These are phyloP conservation scores for Parnassius glacialis DNA, from an alignment of 2,888 invertebrate genomes.

Conservation along the genomic window DNA sequence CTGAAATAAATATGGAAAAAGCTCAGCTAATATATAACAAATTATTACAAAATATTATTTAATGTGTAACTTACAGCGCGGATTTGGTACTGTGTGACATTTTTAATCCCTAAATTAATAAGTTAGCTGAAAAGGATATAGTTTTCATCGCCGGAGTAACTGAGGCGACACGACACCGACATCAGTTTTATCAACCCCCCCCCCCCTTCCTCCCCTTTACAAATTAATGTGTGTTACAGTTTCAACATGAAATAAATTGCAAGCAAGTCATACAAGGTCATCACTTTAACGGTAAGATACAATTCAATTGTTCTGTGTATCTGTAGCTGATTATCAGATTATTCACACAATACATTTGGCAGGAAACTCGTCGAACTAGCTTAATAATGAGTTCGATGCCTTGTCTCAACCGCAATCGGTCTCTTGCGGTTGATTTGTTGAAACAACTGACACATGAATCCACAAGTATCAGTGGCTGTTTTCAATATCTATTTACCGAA, in stretches of 20 bases:
- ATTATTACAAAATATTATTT: no score
- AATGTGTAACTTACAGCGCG: no score
- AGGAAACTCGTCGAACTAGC: constrained; percentile 23
- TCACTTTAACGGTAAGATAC: constrained; percentile 4
- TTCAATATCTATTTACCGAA: neutral
- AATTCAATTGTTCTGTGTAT: constrained; percentile 19
- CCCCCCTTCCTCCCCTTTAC: no score
- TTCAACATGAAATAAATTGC: neutral
- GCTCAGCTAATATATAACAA: no score
- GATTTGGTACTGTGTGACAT: no score
- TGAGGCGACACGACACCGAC: no score
- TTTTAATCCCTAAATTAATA: no score
- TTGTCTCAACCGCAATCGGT: constrained; percentile 34
- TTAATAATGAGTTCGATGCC: constrained; percentile 30
- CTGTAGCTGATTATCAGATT: constrained; percentile 8
- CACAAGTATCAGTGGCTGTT: constrained; percentile 10
- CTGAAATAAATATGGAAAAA: neutral
- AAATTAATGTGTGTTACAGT: neutral
- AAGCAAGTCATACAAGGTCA: constrained; percentile 15
- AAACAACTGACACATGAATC: constrained; percentile 27
- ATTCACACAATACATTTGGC: constrained; percentile 11
- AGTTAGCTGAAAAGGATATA: no score
- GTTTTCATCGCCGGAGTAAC: no score
- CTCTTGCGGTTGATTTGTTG: constrained; percentile 38
- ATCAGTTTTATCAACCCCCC: no score